Percentiles rank a stretch among this genome's conserved stretches.
Evolutionary conservation across 2,797 vertebrate species (phyloP).

Genomic region (Okamejei kenojei): DNA sequence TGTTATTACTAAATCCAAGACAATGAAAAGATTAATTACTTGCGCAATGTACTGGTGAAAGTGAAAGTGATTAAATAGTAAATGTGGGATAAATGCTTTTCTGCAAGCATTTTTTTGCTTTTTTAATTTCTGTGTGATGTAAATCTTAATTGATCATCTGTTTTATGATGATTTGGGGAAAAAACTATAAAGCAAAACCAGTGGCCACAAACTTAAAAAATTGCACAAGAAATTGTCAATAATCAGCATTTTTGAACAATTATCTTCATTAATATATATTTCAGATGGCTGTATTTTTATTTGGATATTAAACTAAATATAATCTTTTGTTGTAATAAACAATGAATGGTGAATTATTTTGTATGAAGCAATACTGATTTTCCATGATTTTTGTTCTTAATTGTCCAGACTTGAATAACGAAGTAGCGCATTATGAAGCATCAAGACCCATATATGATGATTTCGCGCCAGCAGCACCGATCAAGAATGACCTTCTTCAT

Average conservation of each 20-base stretch:
- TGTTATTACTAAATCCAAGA: not conserved
- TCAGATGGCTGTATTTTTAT: not conserved
- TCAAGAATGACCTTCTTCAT: not conserved
- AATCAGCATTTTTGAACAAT: not conserved
- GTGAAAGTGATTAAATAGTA: not conserved
- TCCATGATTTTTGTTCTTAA: not conserved
- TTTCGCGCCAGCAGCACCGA: not conserved
- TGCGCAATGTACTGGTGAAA: not conserved
- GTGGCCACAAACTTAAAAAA: not conserved
- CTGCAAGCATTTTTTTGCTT: not conserved
- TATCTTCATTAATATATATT: not conserved
- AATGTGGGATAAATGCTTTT: not conserved
- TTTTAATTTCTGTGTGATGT: not conserved
- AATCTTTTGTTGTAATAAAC: not conserved
- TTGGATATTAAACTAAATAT: not conserved
- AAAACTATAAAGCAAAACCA: not conserved
- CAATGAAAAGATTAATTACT: not conserved
- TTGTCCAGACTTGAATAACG: constrained; percentile 15
- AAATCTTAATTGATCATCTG: not conserved
- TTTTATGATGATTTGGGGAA: not conserved
- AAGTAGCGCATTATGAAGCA: not conserved
- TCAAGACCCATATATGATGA: not conserved
- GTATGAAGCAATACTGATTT: not conserved
- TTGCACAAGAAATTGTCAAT: not conserved
- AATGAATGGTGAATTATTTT: not conserved